A percentile compares a stretch with the other conserved stretches of the same genome.
Evolutionary conservation across 2,113 vertebrate genomes (phyloP).

Genomic region (Sinocyclocheilus anshuiensis): DNA sequence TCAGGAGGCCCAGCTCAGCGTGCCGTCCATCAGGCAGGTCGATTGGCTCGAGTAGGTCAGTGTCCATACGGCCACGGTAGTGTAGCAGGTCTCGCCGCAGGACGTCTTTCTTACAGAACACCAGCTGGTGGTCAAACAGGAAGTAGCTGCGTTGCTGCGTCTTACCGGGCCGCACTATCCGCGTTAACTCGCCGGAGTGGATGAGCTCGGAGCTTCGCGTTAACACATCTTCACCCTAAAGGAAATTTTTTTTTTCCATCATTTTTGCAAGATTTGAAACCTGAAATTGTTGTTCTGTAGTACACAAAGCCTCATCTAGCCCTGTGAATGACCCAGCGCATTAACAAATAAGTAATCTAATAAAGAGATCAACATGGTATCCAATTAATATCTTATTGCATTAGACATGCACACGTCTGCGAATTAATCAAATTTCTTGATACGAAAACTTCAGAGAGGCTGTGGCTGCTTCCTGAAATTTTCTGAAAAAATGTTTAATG

Average conservation of each 20-base stretch:
- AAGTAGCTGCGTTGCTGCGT: constrained; percentile 95
- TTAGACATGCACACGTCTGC: not conserved
- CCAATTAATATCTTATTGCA: constrained; percentile 7
- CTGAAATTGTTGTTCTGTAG: not conserved
- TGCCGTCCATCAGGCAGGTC: constrained; percentile 87
- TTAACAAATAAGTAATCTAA: not conserved
- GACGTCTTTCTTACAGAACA: constrained; percentile 95
- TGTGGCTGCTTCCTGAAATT: too few relatives aligned
- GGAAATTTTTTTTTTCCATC: not conserved
- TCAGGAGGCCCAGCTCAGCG: constrained; percentile 82
- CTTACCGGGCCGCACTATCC: constrained; percentile 84
- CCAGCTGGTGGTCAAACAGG: constrained; percentile 96
- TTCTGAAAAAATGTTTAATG: not conserved
- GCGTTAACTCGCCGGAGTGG: constrained; percentile 92
- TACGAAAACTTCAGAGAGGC: not conserved
- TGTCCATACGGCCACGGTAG: constrained; percentile 87
- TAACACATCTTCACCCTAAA: constrained; percentile 88
- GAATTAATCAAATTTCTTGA: not conserved
- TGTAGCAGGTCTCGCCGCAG: constrained; percentile 93
- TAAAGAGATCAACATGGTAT: not conserved
- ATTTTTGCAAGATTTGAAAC: not conserved
- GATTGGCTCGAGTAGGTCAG: constrained; percentile 81
- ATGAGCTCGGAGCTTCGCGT: constrained; percentile 93
- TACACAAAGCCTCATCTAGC: not conserved
- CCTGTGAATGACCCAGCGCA: not conserved